Evolutionary conservation across 2,888 invertebrate genomes (phyloP), one percentile per base, ranked within the genome.

Genomic region (Drosophila longiperda): DNA sequence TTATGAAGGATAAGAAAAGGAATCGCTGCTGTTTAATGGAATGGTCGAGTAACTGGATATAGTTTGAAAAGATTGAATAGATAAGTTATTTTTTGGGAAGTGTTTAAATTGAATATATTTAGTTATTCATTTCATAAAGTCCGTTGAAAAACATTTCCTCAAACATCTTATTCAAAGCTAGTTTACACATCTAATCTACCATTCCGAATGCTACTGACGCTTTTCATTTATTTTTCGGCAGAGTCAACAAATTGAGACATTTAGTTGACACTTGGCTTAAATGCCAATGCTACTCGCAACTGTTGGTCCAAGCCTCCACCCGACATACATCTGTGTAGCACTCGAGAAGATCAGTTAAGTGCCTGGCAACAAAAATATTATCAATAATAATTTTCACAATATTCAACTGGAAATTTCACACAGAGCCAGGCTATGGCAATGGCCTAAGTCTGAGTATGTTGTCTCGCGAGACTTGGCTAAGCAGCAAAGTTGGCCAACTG

Each of bases 371-470:
- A 64, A 81, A 81, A 81, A 81, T 81, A 87, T 83, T 86, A 86
- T 86, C 89, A 86, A 85, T 85, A 89, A 86, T 73, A 71, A 86
- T 89, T 89, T 86, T 88, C 75, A 81, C 75, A 73, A 75, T 75
- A 78, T 83, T 75, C 74, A 75, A 68, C 67, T 58, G 71, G 66
- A 62, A 73, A 75, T 66, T 83, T 83, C 79, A 75, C 76, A 75
- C 71, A 66, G 49, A 38, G 49, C 29, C 60, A 59, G 55, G 73
- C 64, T 64, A 59, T 62, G 53, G 66, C 64, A 62, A 26, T 65
- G 68, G 71, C 53, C 50, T 55, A 53, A 38, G 52, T 20, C 45
- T 12, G 36, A 32, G 29, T 42, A 38, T n/a, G 33, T 62, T 50
- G 50, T 50, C 50, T 50, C 17, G 29, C 36, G 32, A 66, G 75